phyloP scores from a whole-genome alignment of 2,888 invertebrate genomes.

The Hirtodrosophila duncani region DNA sequence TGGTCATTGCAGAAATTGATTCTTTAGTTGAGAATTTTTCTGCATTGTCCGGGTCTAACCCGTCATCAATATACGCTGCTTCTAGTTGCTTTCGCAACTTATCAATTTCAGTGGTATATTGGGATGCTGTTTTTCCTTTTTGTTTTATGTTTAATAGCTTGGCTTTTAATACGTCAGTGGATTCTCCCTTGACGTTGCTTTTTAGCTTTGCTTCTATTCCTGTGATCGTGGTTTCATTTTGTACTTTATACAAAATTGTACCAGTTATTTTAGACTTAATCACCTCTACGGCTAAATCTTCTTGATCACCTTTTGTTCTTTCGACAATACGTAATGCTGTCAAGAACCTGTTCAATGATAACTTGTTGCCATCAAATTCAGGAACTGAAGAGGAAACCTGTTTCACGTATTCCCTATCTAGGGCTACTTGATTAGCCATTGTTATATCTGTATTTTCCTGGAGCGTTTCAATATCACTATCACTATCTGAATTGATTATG shows the following conservation, averaged over 20 bases:
- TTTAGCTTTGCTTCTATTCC: not conserved
- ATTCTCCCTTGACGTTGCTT: not conserved
- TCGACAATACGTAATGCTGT: not conserved
- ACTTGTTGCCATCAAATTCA: no score
- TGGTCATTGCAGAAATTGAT: constrained; percentile 11
- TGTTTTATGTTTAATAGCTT: not conserved
- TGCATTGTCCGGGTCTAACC: not conserved
- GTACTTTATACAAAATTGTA: no score
- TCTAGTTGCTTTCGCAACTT: constrained; percentile 4
- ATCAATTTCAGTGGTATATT: constrained; percentile 4
- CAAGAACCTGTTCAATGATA: no score
- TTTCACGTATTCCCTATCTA: no score
- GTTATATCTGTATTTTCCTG: no score
- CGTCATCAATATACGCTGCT: constrained; percentile 5
- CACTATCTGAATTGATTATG: no score
- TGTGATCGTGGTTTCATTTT: no score
- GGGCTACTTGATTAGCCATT: no score
- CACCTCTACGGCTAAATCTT: not conserved
- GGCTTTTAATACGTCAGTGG: no score
- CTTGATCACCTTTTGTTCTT: not conserved
- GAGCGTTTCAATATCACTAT: no score
- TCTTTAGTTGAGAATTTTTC: not conserved
- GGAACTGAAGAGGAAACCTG: no score
- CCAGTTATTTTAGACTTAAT: no score
- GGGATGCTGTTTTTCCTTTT: constrained; percentile 3